Percentiles rank a stretch among this genome's conserved stretches.
Evolutionary conservation across 2,888 invertebrate species (phyloP).

Genomic region (Leucoma salicis): DNA sequence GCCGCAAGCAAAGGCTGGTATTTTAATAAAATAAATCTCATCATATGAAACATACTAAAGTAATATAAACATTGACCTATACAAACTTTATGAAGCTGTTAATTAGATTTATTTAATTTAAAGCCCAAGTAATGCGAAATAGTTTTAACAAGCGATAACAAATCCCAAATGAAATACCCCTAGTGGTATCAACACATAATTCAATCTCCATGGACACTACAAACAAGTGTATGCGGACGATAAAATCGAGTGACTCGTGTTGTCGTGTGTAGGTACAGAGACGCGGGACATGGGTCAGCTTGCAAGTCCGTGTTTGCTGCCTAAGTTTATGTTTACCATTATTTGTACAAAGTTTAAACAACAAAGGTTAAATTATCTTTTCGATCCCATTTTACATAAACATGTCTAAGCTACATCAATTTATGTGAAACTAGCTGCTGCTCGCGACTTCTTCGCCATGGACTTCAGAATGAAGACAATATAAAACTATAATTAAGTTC

Average conservation of each 20-base stretch:
- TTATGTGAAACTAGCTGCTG: too few relatives aligned
- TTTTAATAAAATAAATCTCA: too few relatives aligned
- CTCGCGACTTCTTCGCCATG: too few relatives aligned
- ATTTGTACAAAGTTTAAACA: conserved; percentile 27
- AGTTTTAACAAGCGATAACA: conserved; percentile 30
- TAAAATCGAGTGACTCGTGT: conserved; percentile 42
- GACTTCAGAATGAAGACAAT: too few relatives aligned
- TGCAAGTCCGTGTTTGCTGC: conserved; percentile 20
- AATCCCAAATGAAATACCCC: conserved; percentile 41
- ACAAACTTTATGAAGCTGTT: too few relatives aligned
- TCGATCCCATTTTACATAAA: neutral
- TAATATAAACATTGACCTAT: too few relatives aligned
- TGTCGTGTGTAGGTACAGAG: conserved; percentile 25
- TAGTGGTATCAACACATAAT: conserved; percentile 40
- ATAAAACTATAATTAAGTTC: too few relatives aligned
- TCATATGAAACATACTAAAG: too few relatives aligned
- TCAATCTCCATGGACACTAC: conserved; percentile 46
- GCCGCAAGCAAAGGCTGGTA: too few relatives aligned
- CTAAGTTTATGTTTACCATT: conserved; percentile 34
- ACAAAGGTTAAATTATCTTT: conserved; percentile 29
- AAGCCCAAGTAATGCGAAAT: conserved; percentile 9
- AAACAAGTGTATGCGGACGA: conserved; percentile 49
- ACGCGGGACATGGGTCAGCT: conserved; percentile 32
- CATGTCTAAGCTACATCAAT: too few relatives aligned
- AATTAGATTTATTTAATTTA: too few relatives aligned